Base-by-base conservation (phyloP, 2,113 vertebrate species). In the Pagrus major region DNA sequence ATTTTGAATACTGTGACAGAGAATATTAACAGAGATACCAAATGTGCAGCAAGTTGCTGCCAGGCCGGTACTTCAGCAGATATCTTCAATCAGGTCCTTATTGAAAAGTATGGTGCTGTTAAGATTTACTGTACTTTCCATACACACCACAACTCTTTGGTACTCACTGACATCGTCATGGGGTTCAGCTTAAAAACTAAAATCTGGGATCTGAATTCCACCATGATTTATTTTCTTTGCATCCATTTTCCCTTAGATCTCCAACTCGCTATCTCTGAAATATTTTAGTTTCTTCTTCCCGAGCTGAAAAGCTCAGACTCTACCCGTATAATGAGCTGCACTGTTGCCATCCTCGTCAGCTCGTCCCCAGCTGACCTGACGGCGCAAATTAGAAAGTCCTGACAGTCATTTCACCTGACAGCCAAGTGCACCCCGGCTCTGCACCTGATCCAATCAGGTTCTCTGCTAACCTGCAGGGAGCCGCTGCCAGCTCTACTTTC, bases 1-100 rank as follows among this genome's bases (percentile, higher is more conserved):
- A 59, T 85, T 92, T 91, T 92, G 79, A 91, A 93, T 91, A 93
- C 93, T 94, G 93, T 95, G 92, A 94, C 86, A 83, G 76, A 81
- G 68, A 68, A 71, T 89, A 90, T 92, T 86, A 86, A 81, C 65
- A 84, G 61, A 87, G 54, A 92, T 79, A 92, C 91, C 92, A 93
- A 91, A 93, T 86, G 88, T 81, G 85, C 83, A 89, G 70, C 42
- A 54, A 66, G 65, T 67, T 72, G 64, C 75, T 61, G 71, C 76
- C 85, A 84, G 74, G 47, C 72, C 44, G 76, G 91, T 89, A 92
- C 89, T 56, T 27, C 35, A 25, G 23, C 80, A 35, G 59, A 80
- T 74, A 68, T 74, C 60, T 71, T 84, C 66, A 47, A 74, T 78
- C 85, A 80, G 85, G 86, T 89, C 60, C 61, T 90, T 61, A 20